These are phyloP conservation scores for Myotis daubentonii DNA, from an alignment of 2,797 vertebrate species.

Conservation along the genomic window DNA sequence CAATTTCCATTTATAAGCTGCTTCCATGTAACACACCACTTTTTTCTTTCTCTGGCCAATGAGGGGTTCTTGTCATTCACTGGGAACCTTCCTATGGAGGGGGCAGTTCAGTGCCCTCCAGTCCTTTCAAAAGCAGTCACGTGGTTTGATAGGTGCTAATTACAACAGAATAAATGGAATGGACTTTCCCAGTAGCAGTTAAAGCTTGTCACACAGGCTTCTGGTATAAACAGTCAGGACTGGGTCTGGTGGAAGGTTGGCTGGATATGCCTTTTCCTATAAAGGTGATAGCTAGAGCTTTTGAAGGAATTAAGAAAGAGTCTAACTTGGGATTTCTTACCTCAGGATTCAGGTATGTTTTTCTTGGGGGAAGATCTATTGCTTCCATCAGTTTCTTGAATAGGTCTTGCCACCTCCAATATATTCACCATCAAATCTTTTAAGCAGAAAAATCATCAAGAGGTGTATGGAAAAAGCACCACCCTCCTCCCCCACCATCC, in stretches of 20 bases:
- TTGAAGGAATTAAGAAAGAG: neutral
- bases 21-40: neutral
- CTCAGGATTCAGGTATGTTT: neutral
- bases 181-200: neutral
- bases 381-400: conserved; percentile 8
- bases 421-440: neutral
- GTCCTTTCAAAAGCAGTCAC: neutral
- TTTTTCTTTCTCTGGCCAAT: neutral
- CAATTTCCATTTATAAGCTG: conserved; percentile 21
- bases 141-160: neutral
- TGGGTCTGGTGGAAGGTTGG: neutral
- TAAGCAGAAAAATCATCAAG: neutral
- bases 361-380: neutral
- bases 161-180: neutral
- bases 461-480: neutral
- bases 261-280: neutral
- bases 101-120: neutral
- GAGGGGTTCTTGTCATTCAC: neutral
- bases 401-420: neutral
- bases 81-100: neutral
- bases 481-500: no score
- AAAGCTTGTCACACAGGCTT: neutral
- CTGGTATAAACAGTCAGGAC: neutral
- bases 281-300: neutral
- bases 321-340: neutral